Base-by-base conservation (phyloP, 2,888 invertebrate genomes). In the Chymomyza caudatula region DNA sequence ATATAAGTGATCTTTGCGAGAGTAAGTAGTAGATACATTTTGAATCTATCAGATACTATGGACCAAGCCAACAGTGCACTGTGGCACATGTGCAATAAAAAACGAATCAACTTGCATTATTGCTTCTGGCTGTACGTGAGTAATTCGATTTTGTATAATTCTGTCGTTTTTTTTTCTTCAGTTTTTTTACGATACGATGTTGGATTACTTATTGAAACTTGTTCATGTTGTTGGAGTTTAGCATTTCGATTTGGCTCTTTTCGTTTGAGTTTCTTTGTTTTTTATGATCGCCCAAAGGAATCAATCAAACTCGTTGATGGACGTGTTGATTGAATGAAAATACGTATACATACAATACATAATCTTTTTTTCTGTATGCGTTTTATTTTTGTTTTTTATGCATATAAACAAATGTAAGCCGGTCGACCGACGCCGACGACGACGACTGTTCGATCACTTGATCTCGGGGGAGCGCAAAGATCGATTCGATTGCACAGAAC, bases 301-400 rank as follows among this genome's bases (percentile, higher is more conserved):
- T 88, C 88, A 88, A 88, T 88, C 88, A 88, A 86, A 85, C 74
- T 70, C 80, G 78, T 77, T 87, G 87, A 86, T 87, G 85, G 87
- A 87, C 87, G 86, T 85, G 85, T 87, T 87, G 87, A 87, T 87
- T 87, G 86, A 82, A 87, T 86, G 85, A 78, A 85, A 85, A 85
- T 82, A 82, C 83, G 77, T 72, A 47, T 22, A 58, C 44, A 47
- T 23, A n/a, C 47, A 37, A 37, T 11, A 11, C 0, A 37, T 37
- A 37, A 37, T 11, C 11, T 1, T 49, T 49, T 49, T 49, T 49
- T 20, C 20, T 37, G 29, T 37, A 37, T 11, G 29, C 29, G 29
- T 37, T 37, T 37, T 22, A 52, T 22, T 77, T 76, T 79, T 82
- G 76, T 85, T 81, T 85, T 80, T 81, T 81, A 77, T 85, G 85